Percentiles rank a stretch among this genome's conserved stretches.
phyloP scores from a whole-genome alignment of 2,797 vertebrate species.

The Coregonus ussuriensis region DNA sequence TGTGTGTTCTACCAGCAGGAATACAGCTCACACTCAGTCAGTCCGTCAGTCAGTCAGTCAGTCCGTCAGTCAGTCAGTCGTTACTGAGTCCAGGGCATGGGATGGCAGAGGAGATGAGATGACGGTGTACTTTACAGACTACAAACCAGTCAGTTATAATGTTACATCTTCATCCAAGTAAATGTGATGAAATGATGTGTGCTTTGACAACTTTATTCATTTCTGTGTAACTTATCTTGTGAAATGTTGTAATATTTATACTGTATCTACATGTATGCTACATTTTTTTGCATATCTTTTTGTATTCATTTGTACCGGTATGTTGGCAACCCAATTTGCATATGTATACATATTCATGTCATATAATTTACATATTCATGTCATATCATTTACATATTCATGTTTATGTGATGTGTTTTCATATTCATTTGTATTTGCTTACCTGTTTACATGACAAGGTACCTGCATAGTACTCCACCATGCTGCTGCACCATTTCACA shows the following conservation, averaged over 20 bases:
- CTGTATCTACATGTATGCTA: neutral
- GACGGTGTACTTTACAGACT: neutral
- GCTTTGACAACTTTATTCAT: neutral
- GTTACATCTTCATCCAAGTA: too few species aligned
- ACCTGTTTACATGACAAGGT: too few species aligned
- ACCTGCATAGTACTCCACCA: too few species aligned
- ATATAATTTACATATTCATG: neutral
- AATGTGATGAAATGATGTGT: neutral
- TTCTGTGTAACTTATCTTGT: neutral
- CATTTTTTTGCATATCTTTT: too few species aligned
- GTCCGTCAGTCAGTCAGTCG: neutral
- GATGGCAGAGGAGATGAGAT: neutral
- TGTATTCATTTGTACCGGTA: neutral
- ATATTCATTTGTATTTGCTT: too few species aligned
- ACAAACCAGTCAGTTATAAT: too few species aligned
- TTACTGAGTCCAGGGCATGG: neutral
- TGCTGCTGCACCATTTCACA: neutral
- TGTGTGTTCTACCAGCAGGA: slow-evolving; percentile 12
- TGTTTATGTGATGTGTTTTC: too few species aligned
- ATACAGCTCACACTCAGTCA: neutral
- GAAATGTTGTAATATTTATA: neutral
- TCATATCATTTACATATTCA: too few species aligned
- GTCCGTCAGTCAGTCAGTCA: neutral
- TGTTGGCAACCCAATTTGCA: neutral
- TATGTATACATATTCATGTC: neutral